These are phyloP conservation scores for Tragelaphus scriptus DNA, from an alignment of 2,113 vertebrate genomes.

Conservation along the genomic window DNA sequence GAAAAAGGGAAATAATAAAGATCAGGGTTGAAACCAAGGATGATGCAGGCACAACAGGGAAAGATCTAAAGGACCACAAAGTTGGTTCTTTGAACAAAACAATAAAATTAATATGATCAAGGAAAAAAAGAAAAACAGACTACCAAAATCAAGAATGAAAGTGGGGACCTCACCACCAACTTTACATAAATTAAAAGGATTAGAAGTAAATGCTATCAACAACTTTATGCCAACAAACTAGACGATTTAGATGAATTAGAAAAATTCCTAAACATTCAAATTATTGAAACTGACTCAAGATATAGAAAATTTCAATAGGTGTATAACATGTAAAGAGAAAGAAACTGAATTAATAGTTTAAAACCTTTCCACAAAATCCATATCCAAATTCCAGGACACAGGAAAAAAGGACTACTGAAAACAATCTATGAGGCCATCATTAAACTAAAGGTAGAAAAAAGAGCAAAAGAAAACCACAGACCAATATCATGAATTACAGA, in stretches of 20 bases:
- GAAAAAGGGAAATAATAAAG: background rate
- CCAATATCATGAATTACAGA: background rate
- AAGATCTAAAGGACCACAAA: background rate
- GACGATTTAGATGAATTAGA: background rate
- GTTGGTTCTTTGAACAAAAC: background rate
- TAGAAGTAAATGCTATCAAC: background rate
- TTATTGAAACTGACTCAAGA: background rate
- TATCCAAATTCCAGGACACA: background rate
- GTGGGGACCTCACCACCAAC: background rate
- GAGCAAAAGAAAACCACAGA: background rate
- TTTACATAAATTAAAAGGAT: background rate
- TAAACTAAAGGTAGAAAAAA: background rate
- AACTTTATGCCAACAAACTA: background rate
- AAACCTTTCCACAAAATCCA: background rate
- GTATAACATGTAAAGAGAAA: background rate
- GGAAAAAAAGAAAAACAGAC: background rate
- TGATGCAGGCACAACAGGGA: background rate
- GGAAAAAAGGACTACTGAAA: background rate
- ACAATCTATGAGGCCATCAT: background rate
- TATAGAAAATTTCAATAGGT: background rate
- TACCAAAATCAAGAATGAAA: background rate
- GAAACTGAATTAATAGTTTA: background rate
- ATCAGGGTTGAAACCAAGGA: background rate
- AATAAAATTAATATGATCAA: background rate
- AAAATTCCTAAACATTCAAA: background rate